Conservation (phyloP, 2,797 vertebrate species). For the Sebastes cheni region DNA sequence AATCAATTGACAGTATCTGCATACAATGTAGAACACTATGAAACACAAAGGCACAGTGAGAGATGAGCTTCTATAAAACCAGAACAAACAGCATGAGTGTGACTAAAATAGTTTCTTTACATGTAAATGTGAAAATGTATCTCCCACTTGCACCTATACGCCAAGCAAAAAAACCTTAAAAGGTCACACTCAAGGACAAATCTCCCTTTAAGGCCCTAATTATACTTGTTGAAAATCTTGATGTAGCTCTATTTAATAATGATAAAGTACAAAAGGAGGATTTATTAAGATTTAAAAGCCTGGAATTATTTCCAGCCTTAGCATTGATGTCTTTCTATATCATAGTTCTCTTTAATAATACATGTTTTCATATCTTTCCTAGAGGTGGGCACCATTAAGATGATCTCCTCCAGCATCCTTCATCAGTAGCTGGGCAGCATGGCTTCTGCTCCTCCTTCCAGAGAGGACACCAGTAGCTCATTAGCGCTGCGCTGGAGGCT, state of each 20-base stretch:
- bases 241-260: neutral
- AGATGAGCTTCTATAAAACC: neutral
- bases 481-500: slow-evolving; percentile 71
- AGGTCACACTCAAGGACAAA: no score
- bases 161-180: neutral
- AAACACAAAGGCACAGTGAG: neutral
- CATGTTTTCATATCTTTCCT: slow-evolving; percentile 39
- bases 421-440: slow-evolving; percentile 64
- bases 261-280: neutral
- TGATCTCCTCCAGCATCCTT: slow-evolving; percentile 37
- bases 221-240: neutral
- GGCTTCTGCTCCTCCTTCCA: slow-evolving; percentile 58
- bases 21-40: neutral
- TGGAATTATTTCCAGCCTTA: neutral
- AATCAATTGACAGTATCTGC: neutral
- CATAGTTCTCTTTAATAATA: slow-evolving; percentile 14
- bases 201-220: no score
- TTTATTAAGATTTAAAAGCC: neutral
- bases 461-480: slow-evolving; percentile 58
- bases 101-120: slow-evolving; percentile 16
- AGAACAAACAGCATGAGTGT: neutral
- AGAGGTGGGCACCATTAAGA: slow-evolving; percentile 38
- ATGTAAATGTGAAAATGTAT: neutral
- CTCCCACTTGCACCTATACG: neutral
- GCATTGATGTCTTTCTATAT: slow-evolving; percentile 14